Percentiles rank a stretch among this genome's conserved stretches.
Conservation (phyloP, 2,888 invertebrate species). For the Furcula furcula region DNA sequence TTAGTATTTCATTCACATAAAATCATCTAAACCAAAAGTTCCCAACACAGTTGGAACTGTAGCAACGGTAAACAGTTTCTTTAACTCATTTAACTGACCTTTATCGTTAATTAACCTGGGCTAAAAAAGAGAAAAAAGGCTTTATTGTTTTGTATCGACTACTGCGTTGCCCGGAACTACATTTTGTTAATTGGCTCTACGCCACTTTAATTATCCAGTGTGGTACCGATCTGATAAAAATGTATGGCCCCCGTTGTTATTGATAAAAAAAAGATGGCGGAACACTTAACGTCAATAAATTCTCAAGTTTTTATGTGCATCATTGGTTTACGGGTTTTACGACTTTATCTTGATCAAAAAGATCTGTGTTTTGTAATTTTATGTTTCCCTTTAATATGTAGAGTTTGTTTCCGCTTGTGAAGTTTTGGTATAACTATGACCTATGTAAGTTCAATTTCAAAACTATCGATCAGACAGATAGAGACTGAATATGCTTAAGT, state of each 20-base stretch:
- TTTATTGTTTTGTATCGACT: slow-evolving; percentile 58
- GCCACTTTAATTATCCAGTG: slow-evolving; percentile 67
- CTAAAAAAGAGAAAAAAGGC: slow-evolving; percentile 53
- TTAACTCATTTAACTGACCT: slow-evolving; percentile 44
- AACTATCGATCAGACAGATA: no score
- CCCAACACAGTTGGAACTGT: not conserved
- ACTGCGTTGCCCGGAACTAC: slow-evolving; percentile 50
- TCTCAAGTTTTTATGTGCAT: slow-evolving; percentile 10
- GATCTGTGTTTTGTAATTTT: slow-evolving; percentile 2
- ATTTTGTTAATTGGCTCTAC: slow-evolving; percentile 73
- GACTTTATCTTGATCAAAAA: slow-evolving; percentile 17
- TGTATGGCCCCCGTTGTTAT: slow-evolving; percentile 19
- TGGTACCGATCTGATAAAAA: slow-evolving; percentile 51
- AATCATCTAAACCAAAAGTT: not conserved
- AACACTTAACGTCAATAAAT: slow-evolving; percentile 30
- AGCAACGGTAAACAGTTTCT: slow-evolving; percentile 19
- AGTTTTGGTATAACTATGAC: no score
- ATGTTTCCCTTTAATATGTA: slow-evolving; percentile 1
- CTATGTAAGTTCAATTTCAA: no score
- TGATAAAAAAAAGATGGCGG: slow-evolving; percentile 15
- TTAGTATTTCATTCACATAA: slow-evolving; percentile 1
- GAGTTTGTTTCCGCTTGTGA: not conserved
- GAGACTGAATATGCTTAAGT: no score
- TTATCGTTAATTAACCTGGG: slow-evolving; percentile 67
- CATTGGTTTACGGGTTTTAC: slow-evolving; percentile 17